Conservation (phyloP, 2,797 vertebrate species). For the Takifugu rubripes region DNA sequence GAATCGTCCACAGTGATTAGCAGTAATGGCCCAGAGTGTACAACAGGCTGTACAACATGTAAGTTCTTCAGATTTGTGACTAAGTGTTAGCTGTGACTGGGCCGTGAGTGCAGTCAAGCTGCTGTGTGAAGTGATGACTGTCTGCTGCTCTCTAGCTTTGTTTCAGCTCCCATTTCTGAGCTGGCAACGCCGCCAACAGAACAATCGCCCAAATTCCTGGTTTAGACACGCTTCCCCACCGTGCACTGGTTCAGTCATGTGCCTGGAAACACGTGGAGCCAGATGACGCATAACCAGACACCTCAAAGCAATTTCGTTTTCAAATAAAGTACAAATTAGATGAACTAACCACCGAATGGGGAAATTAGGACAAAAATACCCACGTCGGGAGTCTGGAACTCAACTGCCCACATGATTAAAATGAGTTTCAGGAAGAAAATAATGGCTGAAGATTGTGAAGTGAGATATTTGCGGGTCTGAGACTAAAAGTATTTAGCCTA, state of each 20-base stretch:
- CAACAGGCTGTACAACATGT: slow-evolving; percentile 47
- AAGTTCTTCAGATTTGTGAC: slow-evolving; percentile 29
- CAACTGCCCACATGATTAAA: too few species aligned
- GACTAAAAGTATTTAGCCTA: too few species aligned
- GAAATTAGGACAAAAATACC: too few species aligned
- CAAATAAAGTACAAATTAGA: too few species aligned
- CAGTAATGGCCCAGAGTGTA: slow-evolving; percentile 33
- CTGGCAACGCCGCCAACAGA: background rate
- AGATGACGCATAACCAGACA: too few species aligned
- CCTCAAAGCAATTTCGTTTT: too few species aligned
- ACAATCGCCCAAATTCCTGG: slow-evolving; percentile 21
- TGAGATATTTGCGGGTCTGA: too few species aligned
- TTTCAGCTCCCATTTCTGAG: background rate
- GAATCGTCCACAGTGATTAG: slow-evolving; percentile 18
- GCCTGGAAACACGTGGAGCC: background rate
- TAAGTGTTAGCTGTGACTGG: background rate
- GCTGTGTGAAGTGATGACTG: slow-evolving; percentile 19
- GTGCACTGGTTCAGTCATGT: background rate
- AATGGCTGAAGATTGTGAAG: too few species aligned
- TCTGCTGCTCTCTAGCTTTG: slow-evolving; percentile 6
- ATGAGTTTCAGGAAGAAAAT: too few species aligned
- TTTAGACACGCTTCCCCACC: background rate
- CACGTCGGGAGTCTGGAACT: too few species aligned
- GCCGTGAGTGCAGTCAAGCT: slow-evolving; percentile 26
- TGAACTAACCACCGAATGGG: too few species aligned